Base-by-base conservation (phyloP, 2,888 invertebrate genomes). In the Magallana nippona region DNA sequence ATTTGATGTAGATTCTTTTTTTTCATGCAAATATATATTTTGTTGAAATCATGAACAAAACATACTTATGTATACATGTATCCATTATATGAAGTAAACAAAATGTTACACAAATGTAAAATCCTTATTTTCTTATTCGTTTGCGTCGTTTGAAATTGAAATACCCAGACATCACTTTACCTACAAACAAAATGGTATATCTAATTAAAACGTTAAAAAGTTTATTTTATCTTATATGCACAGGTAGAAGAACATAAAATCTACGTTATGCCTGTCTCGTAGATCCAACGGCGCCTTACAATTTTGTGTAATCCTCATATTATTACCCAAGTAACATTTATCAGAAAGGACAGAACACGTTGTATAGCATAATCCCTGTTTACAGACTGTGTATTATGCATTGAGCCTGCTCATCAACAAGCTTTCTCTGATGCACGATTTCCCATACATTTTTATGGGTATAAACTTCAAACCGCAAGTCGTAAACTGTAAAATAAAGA, bases 401-500 rank as follows among this genome's bases (percentile, higher is more conserved):
- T 71, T 71, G 22, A 71, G 22, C 71, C 10, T 11, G 71, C 71
- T 71, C 71, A 71, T 71, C 27, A 10, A 71, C 71, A 71, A 44
- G 27, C 71, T 71, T 32, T 3, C 11, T 71, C 10, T 71, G 71
- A 71, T 71, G 71, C 71, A 71, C 13, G 13, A 15, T 27, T 71
- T 71, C 71, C 71, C 71, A 71, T 71, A 71, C 71, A 71, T 71
- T 71, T 71, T 60, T 71, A 71, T 27, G 71, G 27, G 32, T 71
- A 71, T 71, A 71, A 71, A 71, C 71, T 71, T 71, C 71, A 71
- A 44, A 71, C 71, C 71, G 15, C 71, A 71, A 71, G 71, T 71
- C 71, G 71, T 71, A 71, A 71, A 71, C 71, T 27, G 27, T 32
- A 71, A 71, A 71, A 71, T 71, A 71, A 71, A 15, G 11, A 22